phyloP scores from a whole-genome alignment of 2,113 vertebrate species.

The Tyrannus savana region DNA sequence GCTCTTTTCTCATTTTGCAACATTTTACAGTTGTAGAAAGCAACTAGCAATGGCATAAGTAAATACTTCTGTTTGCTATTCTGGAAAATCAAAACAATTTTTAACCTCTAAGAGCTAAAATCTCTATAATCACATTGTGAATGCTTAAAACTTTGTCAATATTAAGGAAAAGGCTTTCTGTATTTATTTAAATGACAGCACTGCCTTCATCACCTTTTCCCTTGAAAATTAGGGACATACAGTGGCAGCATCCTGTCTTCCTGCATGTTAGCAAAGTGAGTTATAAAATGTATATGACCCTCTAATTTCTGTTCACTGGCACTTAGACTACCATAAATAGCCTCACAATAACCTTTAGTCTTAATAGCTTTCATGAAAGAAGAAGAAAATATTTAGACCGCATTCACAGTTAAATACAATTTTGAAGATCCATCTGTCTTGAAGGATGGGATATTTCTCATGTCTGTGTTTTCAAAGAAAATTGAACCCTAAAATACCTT shows the following conservation, averaged over 20 bases:
- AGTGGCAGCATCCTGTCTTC: background rate
- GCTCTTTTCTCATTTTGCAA: background rate
- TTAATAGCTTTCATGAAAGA: background rate
- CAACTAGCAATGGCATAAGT: background rate
- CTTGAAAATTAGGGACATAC: rapidly evolving
- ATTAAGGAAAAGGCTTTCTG: background rate
- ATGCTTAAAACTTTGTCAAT: background rate
- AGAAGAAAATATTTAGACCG: background rate
- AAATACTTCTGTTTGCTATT: background rate
- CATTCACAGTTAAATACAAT: background rate
- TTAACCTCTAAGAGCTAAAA: background rate
- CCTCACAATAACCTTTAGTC: background rate
- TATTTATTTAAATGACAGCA: background rate
- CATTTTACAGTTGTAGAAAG: background rate
- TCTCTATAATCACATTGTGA: background rate
- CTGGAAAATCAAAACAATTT: background rate
- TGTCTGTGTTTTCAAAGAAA: background rate
- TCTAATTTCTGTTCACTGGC: background rate
- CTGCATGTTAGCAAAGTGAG: background rate
- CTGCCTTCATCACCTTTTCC: background rate
- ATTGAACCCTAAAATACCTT: background rate
- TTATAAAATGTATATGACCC: background rate
- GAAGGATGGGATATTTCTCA: background rate
- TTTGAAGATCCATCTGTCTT: background rate
- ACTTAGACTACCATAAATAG: background rate